Conservation (phyloP, 2,113 vertebrate genomes). For the Myotis lucifugus region DNA sequence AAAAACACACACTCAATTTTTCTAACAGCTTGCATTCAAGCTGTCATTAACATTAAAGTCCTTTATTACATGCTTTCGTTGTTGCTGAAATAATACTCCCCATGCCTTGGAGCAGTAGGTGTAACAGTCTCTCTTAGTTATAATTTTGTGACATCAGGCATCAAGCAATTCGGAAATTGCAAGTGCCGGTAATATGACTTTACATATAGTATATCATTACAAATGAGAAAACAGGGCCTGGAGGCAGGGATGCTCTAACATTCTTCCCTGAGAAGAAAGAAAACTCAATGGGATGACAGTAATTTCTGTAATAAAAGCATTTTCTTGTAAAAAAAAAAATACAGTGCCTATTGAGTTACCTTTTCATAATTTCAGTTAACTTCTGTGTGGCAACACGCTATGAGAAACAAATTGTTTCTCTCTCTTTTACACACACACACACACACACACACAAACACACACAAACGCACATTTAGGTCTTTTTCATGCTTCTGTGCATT, state of each 20-base stretch:
- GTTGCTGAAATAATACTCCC: conserved; percentile 66
- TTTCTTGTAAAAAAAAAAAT: neutral
- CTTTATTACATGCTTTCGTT: conserved; percentile 69
- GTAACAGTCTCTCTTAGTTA: conserved; percentile 66
- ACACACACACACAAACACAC: too few species aligned
- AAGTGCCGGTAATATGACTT: conserved; percentile 63
- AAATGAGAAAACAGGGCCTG: conserved; percentile 70
- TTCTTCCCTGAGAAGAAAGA: conserved; percentile 59
- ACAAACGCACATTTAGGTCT: neutral
- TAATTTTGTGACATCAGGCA: conserved; percentile 77
- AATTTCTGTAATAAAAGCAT: conserved; percentile 26
- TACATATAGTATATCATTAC: conserved; percentile 74
- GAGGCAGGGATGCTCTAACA: conserved; percentile 55
- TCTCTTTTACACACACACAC: too few species aligned
- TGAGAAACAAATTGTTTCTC: neutral
- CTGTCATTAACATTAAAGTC: conserved; percentile 75
- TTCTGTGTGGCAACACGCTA: neutral
- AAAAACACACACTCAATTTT: conserved; percentile 50
- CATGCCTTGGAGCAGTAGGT: conserved; percentile 66
- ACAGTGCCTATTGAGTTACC: neutral
- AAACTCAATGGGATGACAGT: conserved; percentile 41
- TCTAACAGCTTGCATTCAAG: conserved; percentile 69
- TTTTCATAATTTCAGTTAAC: conserved; percentile 32
- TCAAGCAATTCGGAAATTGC: conserved; percentile 72
- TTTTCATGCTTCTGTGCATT: neutral